Base-by-base conservation (phyloP, 2,113 vertebrate species). In the Alces alces region DNA sequence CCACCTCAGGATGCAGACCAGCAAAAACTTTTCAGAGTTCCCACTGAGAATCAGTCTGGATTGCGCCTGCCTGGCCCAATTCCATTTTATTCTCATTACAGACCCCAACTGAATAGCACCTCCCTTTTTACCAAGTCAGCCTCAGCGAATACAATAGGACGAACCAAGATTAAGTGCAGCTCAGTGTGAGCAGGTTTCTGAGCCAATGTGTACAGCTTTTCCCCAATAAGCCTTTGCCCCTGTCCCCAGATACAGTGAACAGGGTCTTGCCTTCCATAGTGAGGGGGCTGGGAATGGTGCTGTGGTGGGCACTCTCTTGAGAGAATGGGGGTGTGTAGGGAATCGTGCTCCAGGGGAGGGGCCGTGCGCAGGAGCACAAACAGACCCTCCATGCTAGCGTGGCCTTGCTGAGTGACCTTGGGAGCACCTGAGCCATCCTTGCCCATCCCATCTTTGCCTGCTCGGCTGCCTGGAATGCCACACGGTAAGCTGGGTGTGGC, bases 381-480 rank as follows among this genome's bases (percentile, higher is more conserved):
- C 43, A 61, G 86, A 50, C 19, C 58, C 50, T 70, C 33, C 2
- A 0, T 2, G 6, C 28, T 87, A 43, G 73, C 0, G 3, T 27
- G 79, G 85, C 85, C 93, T 97, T 98, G 97, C 93, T 54, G 91
- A 83, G 94, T 96, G 97, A 97, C 98, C 97, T 94, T 97, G 93
- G 87, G 95, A 94, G 97, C 70, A 27, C 54, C 90, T 30, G 54
- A 76, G 88, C 76, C 43, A 0, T 83, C 54, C 60, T 50, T 45
- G 33, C 55, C 57, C 1, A 0, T 39, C 57, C 79, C n/a, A 33
- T 64, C 79, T 70, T 16, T 13, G 76, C 55, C 83, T 54, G 27
- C 83, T 86, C 3, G 3, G n/a, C 76, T 85, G 43, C 39, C 76
- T 30, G 57, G 50, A 52, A 70, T 45, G 82, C 47, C 17, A 7